These are phyloP conservation scores for Artemia sinica DNA, from an alignment of 2,888 invertebrate genomes.

Conservation along the genomic window DNA sequence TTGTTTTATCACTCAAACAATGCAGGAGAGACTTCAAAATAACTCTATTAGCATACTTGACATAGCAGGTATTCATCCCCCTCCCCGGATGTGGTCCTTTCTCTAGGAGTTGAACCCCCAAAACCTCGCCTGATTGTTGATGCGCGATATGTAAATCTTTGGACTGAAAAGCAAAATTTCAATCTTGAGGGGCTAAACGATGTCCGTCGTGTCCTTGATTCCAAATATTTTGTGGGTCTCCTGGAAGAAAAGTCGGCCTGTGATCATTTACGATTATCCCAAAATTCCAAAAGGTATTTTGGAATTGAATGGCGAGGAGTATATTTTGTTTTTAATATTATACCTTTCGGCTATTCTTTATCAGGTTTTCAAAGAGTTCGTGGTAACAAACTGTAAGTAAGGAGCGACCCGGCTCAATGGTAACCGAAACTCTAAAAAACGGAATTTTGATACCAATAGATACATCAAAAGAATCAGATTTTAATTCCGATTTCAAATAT, in stretches of 20 bases:
- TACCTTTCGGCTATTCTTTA: neutral
- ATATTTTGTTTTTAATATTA: neutral
- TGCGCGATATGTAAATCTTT: neutral
- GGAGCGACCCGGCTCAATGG: too few species aligned
- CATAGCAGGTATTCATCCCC: neutral
- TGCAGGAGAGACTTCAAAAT: neutral
- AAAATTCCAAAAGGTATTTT: neutral
- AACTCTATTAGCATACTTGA: neutral
- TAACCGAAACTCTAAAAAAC: too few species aligned
- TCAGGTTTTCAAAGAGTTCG: neutral
- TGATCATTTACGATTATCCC: neutral
- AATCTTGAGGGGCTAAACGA: neutral
- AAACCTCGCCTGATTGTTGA: neutral
- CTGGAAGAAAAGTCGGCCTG: neutral
- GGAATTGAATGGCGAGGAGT: neutral
- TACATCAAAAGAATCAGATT: too few species aligned
- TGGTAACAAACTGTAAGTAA: too few species aligned
- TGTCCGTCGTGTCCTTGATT: neutral
- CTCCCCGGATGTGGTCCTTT: neutral
- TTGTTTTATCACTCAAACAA: neutral
- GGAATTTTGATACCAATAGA: too few species aligned
- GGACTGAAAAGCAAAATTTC: neutral
- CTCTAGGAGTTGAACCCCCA: neutral
- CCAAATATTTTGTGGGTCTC: neutral
- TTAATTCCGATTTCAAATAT: too few species aligned